These are phyloP conservation scores for Synanthedon formicaeformis DNA, from an alignment of 2,888 invertebrate genomes.

Conservation along the genomic window DNA sequence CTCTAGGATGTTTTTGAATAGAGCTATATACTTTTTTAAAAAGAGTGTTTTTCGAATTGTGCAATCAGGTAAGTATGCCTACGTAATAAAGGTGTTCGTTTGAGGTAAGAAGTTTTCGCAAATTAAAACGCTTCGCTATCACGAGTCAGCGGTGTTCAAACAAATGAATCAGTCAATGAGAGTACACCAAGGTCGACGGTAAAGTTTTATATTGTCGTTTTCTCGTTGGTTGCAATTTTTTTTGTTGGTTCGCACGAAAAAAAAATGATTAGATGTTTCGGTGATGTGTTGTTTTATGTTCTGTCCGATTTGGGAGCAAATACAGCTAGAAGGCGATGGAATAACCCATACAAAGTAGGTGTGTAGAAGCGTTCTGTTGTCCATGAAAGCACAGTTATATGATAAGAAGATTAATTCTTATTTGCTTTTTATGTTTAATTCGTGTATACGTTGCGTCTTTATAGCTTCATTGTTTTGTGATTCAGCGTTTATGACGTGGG, in stretches of 20 bases:
- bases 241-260: background rate
- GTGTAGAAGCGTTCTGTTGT: background rate
- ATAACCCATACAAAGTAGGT: background rate
- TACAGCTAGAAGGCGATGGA: background rate
- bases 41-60: no score
- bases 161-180: background rate
- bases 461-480: no score
- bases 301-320: slow-evolving; percentile 21
- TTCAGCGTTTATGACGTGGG: no score
- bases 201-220: background rate
- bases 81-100: no score
- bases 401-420: no score
- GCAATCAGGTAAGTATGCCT: no score
- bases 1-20: no score
- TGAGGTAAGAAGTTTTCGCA: no score
- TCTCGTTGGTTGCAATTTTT: background rate
- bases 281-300: slow-evolving; percentile 35
- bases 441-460: no score
- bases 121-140: background rate
- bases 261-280: slow-evolving; percentile 33
- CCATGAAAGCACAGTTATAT: no score
- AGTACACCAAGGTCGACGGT: background rate
- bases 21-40: no score
- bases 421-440: no score
- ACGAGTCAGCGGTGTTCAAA: background rate